phyloP scores from a whole-genome alignment of 2,797 vertebrate genomes.

The Euthynnus affinis region DNA sequence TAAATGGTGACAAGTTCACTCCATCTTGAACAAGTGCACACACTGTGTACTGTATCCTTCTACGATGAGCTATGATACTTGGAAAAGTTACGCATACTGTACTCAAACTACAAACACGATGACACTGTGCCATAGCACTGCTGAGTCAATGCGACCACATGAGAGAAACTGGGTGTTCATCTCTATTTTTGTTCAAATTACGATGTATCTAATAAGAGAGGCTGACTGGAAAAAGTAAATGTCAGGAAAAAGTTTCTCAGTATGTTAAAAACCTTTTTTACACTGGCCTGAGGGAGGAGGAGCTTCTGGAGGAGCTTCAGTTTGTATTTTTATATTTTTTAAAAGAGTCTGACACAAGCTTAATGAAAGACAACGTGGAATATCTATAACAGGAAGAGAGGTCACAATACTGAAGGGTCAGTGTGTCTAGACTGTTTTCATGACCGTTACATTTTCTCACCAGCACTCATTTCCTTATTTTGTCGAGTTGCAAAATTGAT shows the following conservation, averaged over 20 bases:
- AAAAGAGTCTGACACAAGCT: too few species aligned
- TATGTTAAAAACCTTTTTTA: neutral
- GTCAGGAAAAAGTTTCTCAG: constrained; percentile 21
- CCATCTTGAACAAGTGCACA: constrained; percentile 18
- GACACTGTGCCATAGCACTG: constrained; percentile 3
- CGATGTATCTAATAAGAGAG: constrained; percentile 43
- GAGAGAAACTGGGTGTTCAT: constrained; percentile 40
- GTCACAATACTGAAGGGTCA: neutral
- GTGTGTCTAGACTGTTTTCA: too few species aligned
- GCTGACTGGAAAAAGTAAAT: constrained; percentile 43
- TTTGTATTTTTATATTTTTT: neutral
- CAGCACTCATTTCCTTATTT: too few species aligned
- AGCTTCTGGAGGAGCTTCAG: too few species aligned
- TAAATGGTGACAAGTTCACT: constrained; percentile 32
- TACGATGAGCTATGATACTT: neutral
- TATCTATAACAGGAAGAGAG: neutral
- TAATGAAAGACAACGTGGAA: neutral
- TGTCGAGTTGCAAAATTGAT: too few species aligned
- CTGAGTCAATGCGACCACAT: constrained; percentile 58
- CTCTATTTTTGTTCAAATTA: constrained; percentile 53
- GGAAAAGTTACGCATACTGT: neutral
- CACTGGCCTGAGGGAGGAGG: too few species aligned
- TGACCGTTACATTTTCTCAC: too few species aligned
- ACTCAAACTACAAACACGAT: constrained; percentile 2
- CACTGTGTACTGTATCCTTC: neutral